Percentiles rank a stretch among this genome's conserved stretches.
Evolutionary conservation across 1,140 invertebrate species (phyloP).

Genomic region (Carcinoscorpius rotundicauda): DNA sequence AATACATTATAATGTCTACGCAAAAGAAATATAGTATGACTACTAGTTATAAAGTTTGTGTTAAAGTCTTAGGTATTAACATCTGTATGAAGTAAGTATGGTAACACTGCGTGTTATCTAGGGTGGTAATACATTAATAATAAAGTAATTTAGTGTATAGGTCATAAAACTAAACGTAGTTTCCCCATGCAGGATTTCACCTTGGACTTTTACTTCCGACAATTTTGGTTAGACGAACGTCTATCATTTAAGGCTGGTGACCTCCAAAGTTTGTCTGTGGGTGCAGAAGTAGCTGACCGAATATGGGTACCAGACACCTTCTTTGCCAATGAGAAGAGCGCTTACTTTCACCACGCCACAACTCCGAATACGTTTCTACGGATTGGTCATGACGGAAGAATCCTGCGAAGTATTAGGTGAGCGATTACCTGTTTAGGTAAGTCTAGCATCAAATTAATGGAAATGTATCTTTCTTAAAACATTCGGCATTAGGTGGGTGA

Average conservation of each 20-base stretch:
- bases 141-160: neutral
- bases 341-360: conserved; percentile 94
- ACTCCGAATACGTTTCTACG: conserved; percentile 95
- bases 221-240: conserved; percentile 89
- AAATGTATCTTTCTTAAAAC: no score
- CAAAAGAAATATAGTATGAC: no score
- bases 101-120: neutral
- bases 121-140: neutral
- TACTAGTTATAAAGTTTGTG: no score
- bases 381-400: conserved; percentile 71
- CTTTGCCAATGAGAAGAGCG: conserved; percentile 95
- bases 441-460: no score
- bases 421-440: no score
- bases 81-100: neutral
- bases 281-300: conserved; percentile 39
- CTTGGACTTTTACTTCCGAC: conserved; percentile 96
- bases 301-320: conserved; percentile 83
- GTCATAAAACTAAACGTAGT: neutral
- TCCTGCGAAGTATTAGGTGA: no score
- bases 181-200: conserved; percentile 62
- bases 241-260: conserved; percentile 35
- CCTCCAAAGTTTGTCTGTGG: conserved; percentile 36
- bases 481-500: no score
- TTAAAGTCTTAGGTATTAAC: neutral
- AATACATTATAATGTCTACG: no score